Evolutionary conservation across 1,140 invertebrate genomes (phyloP).

Genomic region (Triops cancriformis): DNA sequence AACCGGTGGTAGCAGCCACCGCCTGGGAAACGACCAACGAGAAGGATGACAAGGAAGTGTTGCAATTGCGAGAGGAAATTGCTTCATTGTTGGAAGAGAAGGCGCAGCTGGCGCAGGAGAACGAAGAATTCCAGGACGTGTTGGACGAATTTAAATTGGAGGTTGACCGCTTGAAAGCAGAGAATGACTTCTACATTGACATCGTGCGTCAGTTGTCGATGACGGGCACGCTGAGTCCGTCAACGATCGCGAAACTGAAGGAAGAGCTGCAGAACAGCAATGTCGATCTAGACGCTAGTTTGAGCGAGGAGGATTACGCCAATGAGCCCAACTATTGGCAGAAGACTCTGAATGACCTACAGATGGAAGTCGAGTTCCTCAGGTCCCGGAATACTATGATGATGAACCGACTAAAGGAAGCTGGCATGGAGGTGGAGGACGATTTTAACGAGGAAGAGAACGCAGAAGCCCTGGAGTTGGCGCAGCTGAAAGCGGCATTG

Average conservation of each 20-base stretch:
- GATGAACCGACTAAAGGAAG: conserved; percentile 16
- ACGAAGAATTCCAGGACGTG: conserved; percentile 25
- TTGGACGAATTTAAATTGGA: conserved; percentile 25
- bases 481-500: conserved; percentile 48
- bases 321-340: conserved; percentile 28
- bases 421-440: conserved; percentile 25
- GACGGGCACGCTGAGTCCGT: conserved; percentile 21
- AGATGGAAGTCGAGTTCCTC: conserved; percentile 30
- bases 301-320: conserved; percentile 32
- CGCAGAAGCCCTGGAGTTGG: conserved; percentile 25
- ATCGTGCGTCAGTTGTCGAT: conserved; percentile 25
- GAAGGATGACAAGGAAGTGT: conserved; percentile 1
- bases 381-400: conserved; percentile 29
- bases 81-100: conserved; percentile 15
- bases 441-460: background rate
- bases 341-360: conserved; percentile 23
- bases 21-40: background rate
- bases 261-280: conserved; percentile 30
- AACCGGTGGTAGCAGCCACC: background rate
- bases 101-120: conserved; percentile 23
- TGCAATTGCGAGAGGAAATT: conserved; percentile 16
- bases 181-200: conserved; percentile 31
- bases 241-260: conserved; percentile 31
- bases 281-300: conserved; percentile 25
- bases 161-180: background rate